A percentile compares a stretch with the other conserved stretches of the same genome.
Conservation (phyloP, 2,797 vertebrate genomes). For the Spinus pinus region DNA sequence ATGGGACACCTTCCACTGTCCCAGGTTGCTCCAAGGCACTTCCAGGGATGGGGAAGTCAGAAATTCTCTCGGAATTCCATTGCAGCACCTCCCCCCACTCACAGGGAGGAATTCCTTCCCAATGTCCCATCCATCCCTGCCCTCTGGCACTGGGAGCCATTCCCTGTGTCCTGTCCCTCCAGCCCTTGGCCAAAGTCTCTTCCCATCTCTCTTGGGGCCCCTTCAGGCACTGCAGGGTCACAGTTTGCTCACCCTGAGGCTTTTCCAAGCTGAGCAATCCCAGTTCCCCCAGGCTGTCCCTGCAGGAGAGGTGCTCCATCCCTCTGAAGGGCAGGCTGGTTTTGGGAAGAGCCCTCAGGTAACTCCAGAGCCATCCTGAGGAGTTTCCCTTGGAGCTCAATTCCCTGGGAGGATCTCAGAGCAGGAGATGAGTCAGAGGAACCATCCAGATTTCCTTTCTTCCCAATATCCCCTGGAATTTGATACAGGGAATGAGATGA, state of each 20-base stretch:
- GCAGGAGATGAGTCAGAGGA: not conserved
- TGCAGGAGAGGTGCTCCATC: accelerated
- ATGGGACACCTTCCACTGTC: not conserved
- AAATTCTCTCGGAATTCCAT: not conserved
- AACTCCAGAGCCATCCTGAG: not conserved
- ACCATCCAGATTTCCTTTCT: not conserved
- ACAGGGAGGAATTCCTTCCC: not conserved
- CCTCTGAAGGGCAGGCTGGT: no score
- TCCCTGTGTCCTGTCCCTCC: not conserved
- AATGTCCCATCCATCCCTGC: not conserved
- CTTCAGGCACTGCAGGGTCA: not conserved
- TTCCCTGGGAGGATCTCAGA: not conserved
- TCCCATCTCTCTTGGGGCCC: not conserved
- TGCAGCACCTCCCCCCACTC: not conserved
- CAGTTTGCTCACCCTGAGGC: no score
- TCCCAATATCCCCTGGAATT: not conserved
- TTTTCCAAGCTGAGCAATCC: not conserved
- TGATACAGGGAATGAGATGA: not conserved
- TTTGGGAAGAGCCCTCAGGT: not conserved
- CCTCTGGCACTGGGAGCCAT: not conserved
- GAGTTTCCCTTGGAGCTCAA: not conserved
- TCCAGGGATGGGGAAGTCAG: not conserved
- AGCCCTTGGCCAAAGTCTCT: not conserved
- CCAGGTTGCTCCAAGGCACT: not conserved
- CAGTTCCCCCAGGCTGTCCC: not conserved